A percentile compares a stretch with the other conserved stretches of the same genome.
These are phyloP conservation scores for Aspiorhynchus laticeps DNA, from an alignment of 2,113 vertebrate species.

Conservation along the genomic window DNA sequence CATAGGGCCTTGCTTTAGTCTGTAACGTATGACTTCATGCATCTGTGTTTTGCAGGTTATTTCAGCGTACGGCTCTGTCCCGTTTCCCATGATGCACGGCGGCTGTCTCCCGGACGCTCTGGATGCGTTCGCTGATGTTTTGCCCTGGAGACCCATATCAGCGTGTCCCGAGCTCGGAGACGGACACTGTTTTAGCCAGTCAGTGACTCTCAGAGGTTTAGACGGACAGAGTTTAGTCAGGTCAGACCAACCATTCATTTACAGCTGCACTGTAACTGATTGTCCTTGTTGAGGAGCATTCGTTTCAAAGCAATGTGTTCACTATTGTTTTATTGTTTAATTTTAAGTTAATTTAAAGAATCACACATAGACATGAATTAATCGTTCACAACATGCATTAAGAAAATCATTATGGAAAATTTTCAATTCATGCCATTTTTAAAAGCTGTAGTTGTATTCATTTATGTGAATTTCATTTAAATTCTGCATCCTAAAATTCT, in stretches of 20 bases:
- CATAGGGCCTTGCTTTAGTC: background rate
- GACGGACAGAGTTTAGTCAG: slow-evolving; percentile 69
- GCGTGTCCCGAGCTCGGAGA: slow-evolving; percentile 67
- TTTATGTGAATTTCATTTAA: background rate
- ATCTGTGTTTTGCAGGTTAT: slow-evolving; percentile 75
- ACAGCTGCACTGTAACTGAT: background rate
- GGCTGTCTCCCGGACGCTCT: slow-evolving; percentile 78
- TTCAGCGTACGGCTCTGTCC: slow-evolving; percentile 80
- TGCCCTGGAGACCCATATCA: slow-evolving; percentile 84
- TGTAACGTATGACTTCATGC: background rate
- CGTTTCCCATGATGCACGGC: slow-evolving; percentile 79
- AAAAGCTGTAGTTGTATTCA: background rate
- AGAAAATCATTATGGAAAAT: background rate
- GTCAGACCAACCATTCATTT: slow-evolving; percentile 63
- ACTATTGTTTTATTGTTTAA: background rate
- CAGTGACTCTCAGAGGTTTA: slow-evolving; percentile 83
- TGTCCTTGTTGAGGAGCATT: background rate
- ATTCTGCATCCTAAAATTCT: background rate
- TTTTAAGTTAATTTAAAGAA: too few relatives aligned
- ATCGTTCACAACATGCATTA: background rate
- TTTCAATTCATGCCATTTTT: background rate
- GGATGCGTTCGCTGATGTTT: slow-evolving; percentile 46
- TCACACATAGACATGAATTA: background rate
- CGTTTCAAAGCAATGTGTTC: background rate
- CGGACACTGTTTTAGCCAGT: slow-evolving; percentile 82